These are phyloP conservation scores for Caenorhabditis panamensis DNA, from an alignment of 2,888 invertebrate species.

Conservation along the genomic window DNA sequence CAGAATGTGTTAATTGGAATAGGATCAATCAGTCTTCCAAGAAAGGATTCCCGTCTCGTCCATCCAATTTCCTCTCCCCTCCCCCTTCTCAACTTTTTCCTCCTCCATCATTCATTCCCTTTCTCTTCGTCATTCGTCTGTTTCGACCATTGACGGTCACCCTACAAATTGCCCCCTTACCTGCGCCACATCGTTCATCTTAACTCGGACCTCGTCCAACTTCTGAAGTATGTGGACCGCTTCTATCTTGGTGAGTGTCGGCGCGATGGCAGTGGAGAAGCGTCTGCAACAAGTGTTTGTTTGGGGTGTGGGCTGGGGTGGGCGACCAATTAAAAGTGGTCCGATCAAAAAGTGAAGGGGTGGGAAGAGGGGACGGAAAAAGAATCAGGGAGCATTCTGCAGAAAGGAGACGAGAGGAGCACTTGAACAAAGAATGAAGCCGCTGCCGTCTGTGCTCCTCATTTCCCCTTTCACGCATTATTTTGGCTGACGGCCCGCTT, in stretches of 20 bases:
- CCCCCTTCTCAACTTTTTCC: constrained; percentile 4
- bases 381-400: constrained; percentile 11
- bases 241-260: constrained; percentile 78
- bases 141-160: background rate
- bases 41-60: constrained; percentile 1
- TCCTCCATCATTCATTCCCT: constrained; percentile 10
- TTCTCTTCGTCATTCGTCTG: constrained; percentile 4
- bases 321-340: constrained; percentile 3
- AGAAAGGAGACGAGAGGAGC: constrained; percentile 9
- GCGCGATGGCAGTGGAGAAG: constrained; percentile 79
- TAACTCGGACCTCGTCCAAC: constrained; percentile 67
- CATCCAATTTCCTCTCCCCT: constrained; percentile 13
- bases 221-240: constrained; percentile 73
- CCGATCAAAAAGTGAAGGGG: constrained; percentile 5
- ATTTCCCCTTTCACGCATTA: constrained; percentile 25
- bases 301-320: background rate
- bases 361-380: no score
- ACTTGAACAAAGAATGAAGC: constrained; percentile 35
- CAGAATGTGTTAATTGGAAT: background rate
- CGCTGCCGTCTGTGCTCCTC: background rate
- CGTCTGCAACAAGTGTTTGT: constrained; percentile 65
- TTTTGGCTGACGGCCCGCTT: background rate
- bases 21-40: background rate
- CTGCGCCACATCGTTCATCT: constrained; percentile 72
- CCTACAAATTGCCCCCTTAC: constrained; percentile 54